Evolutionary conservation across 2,797 vertebrate species (phyloP), one percentile per base, ranked within the genome.

Genomic region (Platalea minor): DNA sequence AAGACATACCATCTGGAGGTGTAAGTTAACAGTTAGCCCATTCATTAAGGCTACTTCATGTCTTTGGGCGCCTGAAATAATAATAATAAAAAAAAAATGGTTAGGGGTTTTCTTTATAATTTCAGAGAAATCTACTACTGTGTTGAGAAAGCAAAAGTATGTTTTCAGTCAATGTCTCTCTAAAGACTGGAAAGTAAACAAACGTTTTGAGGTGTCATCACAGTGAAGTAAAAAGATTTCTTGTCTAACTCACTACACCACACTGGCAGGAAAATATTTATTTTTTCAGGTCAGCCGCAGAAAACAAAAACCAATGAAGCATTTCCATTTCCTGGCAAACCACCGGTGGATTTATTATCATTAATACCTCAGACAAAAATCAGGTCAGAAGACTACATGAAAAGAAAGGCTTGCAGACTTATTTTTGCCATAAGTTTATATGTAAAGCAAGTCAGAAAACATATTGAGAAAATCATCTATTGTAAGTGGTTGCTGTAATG

Each of bases 41-140:
- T 99, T 99, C 99, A 99, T 99, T 98, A 99, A 96, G 5, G 98
- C 99, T 89, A 99, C 98, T 97, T 99, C 99, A 57, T 98, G 98
- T 23, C 91, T 83, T 95, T 98, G 98, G 45, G 99, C 99, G 69
- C 99, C 99, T 99, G 97, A 39, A 96, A 98, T 69, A 94, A 84
- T 31, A 89, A 76, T 59, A 64, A 50, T 10, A n/a, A 91, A 72
- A 77, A 73, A 57, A 25, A 13, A 6, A 2, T 18, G 1, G 2
- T 94, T 95, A 13, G 70, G 35, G 24, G 9, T 57, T 95, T 64
- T 90, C 37, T 95, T 95, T 82, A 43, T 60, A 64, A 68, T 90
- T 88, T 73, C 75, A 89, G 64, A 85, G 37, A 95, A 85, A 54
- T 74, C 31, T 72, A 70, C 31, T 74, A 51, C 39, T 92, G 18